Base-by-base conservation (phyloP, 2,888 invertebrate species). In the Oscheius sp. region DNA sequence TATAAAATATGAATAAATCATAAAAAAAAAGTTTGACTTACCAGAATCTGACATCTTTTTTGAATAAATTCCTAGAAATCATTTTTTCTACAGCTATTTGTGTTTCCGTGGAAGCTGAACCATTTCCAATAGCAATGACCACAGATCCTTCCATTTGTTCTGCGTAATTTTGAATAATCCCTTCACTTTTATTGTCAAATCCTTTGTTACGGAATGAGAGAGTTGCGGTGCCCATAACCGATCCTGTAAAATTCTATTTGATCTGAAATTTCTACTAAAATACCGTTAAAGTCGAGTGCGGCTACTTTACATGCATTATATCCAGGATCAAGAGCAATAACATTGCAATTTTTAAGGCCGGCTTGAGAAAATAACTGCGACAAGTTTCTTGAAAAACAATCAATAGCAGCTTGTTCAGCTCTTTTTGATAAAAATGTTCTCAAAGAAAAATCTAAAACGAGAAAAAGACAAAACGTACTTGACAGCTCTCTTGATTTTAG, bases 241-340 rank as follows among this genome's bases (percentile, higher is more conserved):
- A 91, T 0, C 89, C 89, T 89, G 27, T 23, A 63, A 21, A 41
- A 21, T 9, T 27, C n/a, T 9, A 35, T 35, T 35, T 6, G 9
- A 35, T n/a, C n/a, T 13, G 49, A 49, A 49, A 7, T 49, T 7
- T 5, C 2, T 13, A 18, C 6, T 9, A 35, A 35, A 41, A 3
- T 55, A 74, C 76, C 81, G 5, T 64, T 46, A 2, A 76, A 76
- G 18, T 72, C 53, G 7, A 95, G 93, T 5, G 95, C 90, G 1
- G 95, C 95, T 52, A 93, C 90, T 91, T 96, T 96, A 88, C 95
- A 96, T 0, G 96, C 96, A 76, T 90, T 91, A 88, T 93, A 95
- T 0, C 96, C 96, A 0, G 96, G 96, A 90, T 96, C 96, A 66
- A 96, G 91, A 0, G 94, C 95, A 35, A 94, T 90, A 73, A 96